phyloP scores from a whole-genome alignment of 2,888 invertebrate genomes.

The Perizoma affinitatum region DNA sequence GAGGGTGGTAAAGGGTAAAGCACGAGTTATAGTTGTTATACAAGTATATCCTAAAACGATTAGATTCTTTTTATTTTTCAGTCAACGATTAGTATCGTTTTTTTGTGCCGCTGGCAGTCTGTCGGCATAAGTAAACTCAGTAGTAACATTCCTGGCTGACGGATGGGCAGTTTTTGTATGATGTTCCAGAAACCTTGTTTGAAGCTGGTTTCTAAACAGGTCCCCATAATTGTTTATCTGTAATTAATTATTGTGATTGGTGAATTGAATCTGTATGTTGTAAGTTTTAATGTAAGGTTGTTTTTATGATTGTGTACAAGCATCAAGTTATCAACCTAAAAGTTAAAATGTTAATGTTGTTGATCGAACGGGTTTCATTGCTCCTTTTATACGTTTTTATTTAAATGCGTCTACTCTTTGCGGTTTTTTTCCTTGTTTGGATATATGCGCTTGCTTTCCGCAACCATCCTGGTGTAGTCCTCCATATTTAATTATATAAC shows the following conservation, averaged over 20 bases:
- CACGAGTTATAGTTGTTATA: too few relatives aligned
- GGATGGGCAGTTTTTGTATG: conserved; percentile 43
- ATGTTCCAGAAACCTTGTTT: conserved; percentile 40
- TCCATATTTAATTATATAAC: too few relatives aligned
- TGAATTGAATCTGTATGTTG: conserved; percentile 15
- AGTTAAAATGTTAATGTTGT: background rate
- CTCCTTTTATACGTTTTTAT: background rate
- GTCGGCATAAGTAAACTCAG: background rate
- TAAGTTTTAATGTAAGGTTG: conserved; percentile 4
- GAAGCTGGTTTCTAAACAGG: conserved; percentile 38
- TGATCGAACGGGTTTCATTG: background rate
- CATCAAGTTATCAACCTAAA: background rate
- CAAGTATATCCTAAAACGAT: too few relatives aligned
- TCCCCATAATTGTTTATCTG: conserved; percentile 24
- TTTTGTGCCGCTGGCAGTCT: background rate
- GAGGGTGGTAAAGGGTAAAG: too few relatives aligned
- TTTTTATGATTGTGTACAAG: too few relatives aligned
- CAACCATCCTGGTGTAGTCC: too few relatives aligned
- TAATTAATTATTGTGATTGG: conserved; percentile 26
- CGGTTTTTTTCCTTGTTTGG: too few relatives aligned
- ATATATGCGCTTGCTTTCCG: too few relatives aligned
- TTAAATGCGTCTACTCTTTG: too few relatives aligned
- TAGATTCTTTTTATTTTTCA: too few relatives aligned
- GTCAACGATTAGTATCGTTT: too few relatives aligned
- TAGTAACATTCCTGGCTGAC: conserved; percentile 14